phyloP scores from a whole-genome alignment of 2,888 invertebrate species.

The Papilio protenor region DNA sequence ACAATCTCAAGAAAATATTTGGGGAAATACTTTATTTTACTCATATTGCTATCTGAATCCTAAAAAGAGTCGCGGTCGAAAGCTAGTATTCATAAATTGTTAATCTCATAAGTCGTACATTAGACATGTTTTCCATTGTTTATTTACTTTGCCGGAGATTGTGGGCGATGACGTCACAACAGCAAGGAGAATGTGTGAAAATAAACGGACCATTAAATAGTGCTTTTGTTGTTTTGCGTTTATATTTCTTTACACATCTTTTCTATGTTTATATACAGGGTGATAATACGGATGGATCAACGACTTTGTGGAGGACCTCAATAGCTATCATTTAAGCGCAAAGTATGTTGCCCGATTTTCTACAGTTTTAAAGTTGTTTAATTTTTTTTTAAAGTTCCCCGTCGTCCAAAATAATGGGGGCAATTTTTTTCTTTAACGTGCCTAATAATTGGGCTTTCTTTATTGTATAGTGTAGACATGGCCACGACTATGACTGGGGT shows the following conservation, averaged over 20 bases:
- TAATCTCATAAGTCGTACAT: not conserved
- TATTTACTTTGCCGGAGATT: constrained; percentile 15
- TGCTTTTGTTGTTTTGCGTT: not conserved
- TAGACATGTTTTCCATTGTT: not conserved
- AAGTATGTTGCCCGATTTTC: no score
- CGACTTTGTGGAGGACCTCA: no score
- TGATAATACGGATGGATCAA: no score
- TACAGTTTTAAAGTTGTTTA: no score
- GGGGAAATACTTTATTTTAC: not conserved
- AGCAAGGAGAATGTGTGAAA: constrained; percentile 1
- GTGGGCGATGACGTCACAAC: not conserved
- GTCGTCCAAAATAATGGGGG: no score
- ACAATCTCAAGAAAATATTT: not conserved
- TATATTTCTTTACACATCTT: not conserved
- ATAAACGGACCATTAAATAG: not conserved
- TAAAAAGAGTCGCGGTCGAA: not conserved
- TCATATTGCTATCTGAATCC: not conserved
- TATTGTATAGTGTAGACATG: no score
- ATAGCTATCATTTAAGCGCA: no score
- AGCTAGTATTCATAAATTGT: constrained; percentile 3
- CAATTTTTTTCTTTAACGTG: no score
- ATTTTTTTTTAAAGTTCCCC: no score
- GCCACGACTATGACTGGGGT: no score
- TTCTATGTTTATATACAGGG: not conserved
- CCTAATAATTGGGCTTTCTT: no score